Conservation (phyloP, 2,113 vertebrate species). For the Tyrannus savana region DNA sequence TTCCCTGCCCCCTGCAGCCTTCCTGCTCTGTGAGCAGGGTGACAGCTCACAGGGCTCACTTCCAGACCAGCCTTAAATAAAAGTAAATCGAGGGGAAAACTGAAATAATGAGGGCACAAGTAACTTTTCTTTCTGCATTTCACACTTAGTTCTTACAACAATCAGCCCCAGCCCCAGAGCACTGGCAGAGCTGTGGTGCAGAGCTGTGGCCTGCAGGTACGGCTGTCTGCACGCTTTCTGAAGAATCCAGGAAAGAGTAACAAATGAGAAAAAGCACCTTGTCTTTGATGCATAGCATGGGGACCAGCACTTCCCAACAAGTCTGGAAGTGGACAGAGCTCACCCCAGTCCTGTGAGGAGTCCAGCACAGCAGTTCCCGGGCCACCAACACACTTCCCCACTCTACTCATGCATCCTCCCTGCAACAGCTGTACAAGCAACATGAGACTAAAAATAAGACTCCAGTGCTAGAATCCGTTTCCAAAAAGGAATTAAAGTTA, state of each 20-base stretch:
- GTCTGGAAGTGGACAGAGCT: accelerated
- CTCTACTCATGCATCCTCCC: background rate
- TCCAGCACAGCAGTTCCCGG: background rate
- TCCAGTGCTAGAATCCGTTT: background rate
- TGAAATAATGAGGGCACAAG: accelerated
- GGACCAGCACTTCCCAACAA: accelerated
- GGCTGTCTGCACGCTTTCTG: accelerated
- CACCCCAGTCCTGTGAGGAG: background rate
- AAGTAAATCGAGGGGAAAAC: accelerated
- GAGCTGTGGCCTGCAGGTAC: background rate
- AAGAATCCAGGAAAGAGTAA: background rate
- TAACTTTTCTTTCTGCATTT: background rate
- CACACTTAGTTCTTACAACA: background rate
- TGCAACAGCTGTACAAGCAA: background rate
- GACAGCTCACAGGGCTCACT: background rate
- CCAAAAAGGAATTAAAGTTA: slow-evolving; percentile 25
- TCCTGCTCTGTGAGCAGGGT: accelerated
- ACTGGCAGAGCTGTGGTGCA: background rate
- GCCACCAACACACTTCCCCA: background rate
- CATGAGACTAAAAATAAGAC: background rate
- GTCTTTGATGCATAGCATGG: background rate
- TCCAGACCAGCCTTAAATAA: background rate
- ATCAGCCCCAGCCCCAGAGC: accelerated
- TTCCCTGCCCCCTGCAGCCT: background rate
- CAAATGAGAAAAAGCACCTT: background rate